Conservation (phyloP, 2,113 vertebrate species). For the Morphnarchus princeps region DNA sequence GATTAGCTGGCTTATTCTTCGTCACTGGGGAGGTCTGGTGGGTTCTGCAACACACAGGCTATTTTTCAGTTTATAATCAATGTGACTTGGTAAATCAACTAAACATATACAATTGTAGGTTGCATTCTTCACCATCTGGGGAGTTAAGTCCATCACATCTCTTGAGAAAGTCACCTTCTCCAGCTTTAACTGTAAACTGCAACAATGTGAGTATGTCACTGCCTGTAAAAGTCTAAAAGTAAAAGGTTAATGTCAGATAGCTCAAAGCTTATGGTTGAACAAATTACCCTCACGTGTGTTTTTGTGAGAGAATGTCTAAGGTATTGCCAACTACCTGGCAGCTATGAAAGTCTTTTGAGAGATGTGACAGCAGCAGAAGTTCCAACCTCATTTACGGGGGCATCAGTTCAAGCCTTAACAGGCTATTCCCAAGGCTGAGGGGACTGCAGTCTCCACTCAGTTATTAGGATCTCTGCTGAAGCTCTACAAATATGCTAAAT, state of each 20-base stretch:
- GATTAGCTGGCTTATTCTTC: neutral
- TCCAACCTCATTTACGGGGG: neutral
- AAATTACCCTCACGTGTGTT: neutral
- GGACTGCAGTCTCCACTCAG: neutral
- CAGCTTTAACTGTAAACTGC: slow-evolving; percentile 64
- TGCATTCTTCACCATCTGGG: slow-evolving; percentile 82
- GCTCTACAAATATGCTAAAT: neutral
- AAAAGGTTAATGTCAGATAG: neutral
- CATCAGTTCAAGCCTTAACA: neutral
- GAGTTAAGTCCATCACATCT: slow-evolving; percentile 77
- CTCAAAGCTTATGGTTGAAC: neutral
- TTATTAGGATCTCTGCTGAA: neutral
- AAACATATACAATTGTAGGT: slow-evolving; percentile 66
- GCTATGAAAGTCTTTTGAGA: neutral
- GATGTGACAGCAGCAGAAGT: neutral
- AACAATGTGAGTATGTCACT: slow-evolving; percentile 74
- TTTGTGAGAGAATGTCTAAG: neutral
- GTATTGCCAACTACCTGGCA: neutral
- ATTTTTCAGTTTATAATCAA: neutral
- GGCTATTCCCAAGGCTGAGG: neutral
- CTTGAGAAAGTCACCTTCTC: slow-evolving; percentile 77
- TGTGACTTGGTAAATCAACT: neutral
- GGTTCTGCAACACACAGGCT: neutral
- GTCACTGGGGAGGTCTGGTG: neutral
- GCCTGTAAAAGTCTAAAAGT: neutral